Conservation (phyloP, 2,797 vertebrate genomes). For the Hylomyscus alleni region DNA sequence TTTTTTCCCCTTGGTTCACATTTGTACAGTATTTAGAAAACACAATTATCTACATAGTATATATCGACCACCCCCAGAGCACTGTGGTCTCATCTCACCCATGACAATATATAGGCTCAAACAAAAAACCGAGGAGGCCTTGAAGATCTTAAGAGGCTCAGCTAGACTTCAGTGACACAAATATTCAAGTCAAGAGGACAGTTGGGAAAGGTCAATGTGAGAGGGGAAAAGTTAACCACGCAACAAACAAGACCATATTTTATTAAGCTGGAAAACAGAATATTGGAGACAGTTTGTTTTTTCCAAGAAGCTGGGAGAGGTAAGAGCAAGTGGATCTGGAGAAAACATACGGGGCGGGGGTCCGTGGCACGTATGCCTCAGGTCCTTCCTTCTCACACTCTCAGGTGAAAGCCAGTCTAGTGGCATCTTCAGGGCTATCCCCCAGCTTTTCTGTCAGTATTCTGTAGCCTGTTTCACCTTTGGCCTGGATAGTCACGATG, state of each 20-base stretch:
- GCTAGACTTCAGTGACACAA: not conserved
- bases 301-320: not conserved
- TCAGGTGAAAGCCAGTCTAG: slow-evolving; percentile 26
- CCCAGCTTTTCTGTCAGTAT: slow-evolving; percentile 64
- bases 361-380: not conserved
- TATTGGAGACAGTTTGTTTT: not conserved
- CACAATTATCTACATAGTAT: slow-evolving; percentile 27
- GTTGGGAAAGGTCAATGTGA: slow-evolving; percentile 42
- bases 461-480: slow-evolving; percentile 64
- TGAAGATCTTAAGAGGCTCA: slow-evolving; percentile 32
- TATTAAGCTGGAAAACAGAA: slow-evolving; percentile 85
- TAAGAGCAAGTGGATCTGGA: not conserved
- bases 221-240: slow-evolving; percentile 82
- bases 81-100: slow-evolving; percentile 17
- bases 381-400: not conserved
- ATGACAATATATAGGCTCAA: slow-evolving; percentile 55
- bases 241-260: slow-evolving; percentile 84
- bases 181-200: slow-evolving; percentile 27
- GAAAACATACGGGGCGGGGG: not conserved
- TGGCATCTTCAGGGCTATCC: slow-evolving; percentile 63
- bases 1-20: not conserved
- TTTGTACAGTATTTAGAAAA: slow-evolving; percentile 22
- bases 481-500: slow-evolving; percentile 57
- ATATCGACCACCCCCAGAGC: not conserved
- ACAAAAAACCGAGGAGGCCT: slow-evolving; percentile 61